Evolutionary conservation across 2,113 vertebrate genomes (phyloP).

Genomic region (Sturnus vulgaris): DNA sequence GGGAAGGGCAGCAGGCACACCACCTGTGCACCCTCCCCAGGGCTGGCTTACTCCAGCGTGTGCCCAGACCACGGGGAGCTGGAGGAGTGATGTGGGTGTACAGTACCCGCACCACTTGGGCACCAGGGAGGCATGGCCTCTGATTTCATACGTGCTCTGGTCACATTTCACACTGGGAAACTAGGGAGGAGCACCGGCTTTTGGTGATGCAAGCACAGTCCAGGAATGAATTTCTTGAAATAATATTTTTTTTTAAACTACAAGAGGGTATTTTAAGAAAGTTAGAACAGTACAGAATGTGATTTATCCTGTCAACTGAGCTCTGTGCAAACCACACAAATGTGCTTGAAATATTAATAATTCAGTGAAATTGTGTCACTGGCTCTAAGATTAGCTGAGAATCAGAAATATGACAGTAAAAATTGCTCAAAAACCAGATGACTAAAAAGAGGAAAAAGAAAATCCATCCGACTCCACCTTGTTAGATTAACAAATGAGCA

Average conservation of each 20-base stretch:
- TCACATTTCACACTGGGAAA: neutral
- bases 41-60: rapidly evolving
- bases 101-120: rapidly evolving
- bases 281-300: neutral
- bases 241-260: neutral
- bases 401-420: neutral
- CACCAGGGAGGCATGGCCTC: neutral
- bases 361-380: neutral
- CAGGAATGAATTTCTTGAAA: neutral
- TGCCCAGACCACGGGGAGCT: neutral
- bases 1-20: neutral
- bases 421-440: neutral
- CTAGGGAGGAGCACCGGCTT: neutral
- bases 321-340: neutral
- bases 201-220: neutral
- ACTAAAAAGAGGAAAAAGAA: neutral
- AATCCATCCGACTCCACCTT: neutral
- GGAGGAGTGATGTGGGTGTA: rapidly evolving
- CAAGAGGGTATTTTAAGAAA: neutral
- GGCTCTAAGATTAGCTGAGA: neutral
- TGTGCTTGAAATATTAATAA: neutral
- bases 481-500: neutral
- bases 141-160: neutral
- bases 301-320: neutral
- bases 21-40: rapidly evolving